phyloP scores from a whole-genome alignment of 2,113 vertebrate species.

The Rhea pennata region DNA sequence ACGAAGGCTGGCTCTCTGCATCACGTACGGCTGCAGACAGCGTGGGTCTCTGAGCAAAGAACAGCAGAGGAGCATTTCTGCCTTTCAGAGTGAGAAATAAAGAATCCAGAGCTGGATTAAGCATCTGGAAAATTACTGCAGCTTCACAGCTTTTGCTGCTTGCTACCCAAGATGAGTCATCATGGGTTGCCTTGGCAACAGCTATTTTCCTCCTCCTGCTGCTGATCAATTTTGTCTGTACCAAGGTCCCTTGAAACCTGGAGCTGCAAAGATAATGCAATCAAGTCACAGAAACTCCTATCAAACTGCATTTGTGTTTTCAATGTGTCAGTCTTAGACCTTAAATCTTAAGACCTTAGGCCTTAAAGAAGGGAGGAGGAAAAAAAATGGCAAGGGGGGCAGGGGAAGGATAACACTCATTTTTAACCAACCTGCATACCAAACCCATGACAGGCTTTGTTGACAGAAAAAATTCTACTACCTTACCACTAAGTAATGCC shows the following conservation, averaged over 20 bases:
- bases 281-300: conserved; percentile 24
- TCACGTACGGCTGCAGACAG: conserved; percentile 30
- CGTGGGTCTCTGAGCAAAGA: not conserved
- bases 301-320: not conserved
- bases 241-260: conserved; percentile 62
- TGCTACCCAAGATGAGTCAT: conserved; percentile 71
- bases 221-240: conserved; percentile 64
- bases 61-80: conserved; percentile 30
- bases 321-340: not conserved
- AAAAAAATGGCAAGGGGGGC: not conserved
- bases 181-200: conserved; percentile 65
- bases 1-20: not conserved
- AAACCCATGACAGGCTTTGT: not conserved
- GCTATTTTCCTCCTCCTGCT: conserved; percentile 64
- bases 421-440: not conserved
- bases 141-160: conserved; percentile 62
- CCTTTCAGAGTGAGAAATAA: conserved; percentile 16
- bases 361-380: not conserved
- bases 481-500: not conserved
- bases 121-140: conserved; percentile 84
- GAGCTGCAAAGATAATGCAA: conserved; percentile 43
- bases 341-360: not conserved
- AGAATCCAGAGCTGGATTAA: conserved; percentile 36
- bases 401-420: not conserved
- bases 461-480: not conserved